phyloP scores from a whole-genome alignment of 2,113 vertebrate genomes.

The Macquaria ambigua region DNA sequence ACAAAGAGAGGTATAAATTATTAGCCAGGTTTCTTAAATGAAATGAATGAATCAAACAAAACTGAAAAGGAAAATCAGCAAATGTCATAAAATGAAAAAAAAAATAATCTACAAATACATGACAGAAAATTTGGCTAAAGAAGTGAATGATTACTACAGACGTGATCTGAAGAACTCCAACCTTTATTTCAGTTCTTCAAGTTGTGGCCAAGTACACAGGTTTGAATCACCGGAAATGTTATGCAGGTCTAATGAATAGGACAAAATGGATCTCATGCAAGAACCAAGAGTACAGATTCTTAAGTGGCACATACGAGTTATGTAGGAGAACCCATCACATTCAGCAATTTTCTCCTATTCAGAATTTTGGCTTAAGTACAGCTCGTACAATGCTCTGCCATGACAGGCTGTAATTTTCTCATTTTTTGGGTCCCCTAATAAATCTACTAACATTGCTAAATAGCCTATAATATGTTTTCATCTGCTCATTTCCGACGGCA shows the following conservation, averaged over 20 bases:
- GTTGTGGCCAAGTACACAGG: not conserved
- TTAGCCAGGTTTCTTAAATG: slow-evolving; percentile 20
- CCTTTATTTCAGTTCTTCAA: not conserved
- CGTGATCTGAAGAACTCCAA: not conserved
- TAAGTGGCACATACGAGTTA: not conserved
- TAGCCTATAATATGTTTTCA: not conserved
- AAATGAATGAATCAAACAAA: slow-evolving; percentile 6
- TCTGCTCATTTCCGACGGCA: not conserved
- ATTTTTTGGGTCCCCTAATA: not conserved
- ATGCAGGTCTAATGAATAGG: not conserved
- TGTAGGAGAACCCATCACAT: not conserved
- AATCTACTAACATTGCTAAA: not conserved
- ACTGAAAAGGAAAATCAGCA: not conserved
- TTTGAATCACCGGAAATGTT: not conserved
- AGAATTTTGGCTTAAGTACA: not conserved
- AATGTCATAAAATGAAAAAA: not conserved
- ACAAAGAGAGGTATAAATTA: slow-evolving; percentile 29
- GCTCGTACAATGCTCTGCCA: not conserved
- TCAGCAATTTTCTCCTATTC: not conserved
- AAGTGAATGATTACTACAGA: not conserved
- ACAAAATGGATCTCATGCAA: not conserved
- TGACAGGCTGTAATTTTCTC: not conserved
- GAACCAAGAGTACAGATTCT: not conserved
- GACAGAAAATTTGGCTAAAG: too few relatives aligned
- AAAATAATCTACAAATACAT: not conserved